These are phyloP conservation scores for Xestia sexstrigata DNA, from an alignment of 2,888 invertebrate genomes.

Conservation along the genomic window DNA sequence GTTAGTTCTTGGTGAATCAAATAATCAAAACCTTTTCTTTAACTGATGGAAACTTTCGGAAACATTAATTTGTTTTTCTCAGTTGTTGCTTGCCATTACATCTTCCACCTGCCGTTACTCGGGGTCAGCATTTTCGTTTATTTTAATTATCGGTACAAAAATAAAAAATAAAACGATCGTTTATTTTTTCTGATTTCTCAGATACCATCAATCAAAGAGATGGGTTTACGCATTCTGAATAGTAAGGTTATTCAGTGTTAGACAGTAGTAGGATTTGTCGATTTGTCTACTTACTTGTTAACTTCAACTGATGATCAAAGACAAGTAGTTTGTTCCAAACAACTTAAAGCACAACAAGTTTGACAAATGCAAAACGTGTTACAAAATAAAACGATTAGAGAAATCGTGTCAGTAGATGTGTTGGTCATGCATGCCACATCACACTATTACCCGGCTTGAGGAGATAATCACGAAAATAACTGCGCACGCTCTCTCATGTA, in stretches of 20 bases:
- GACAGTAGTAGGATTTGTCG: not conserved
- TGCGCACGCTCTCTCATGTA: conserved; percentile 74
- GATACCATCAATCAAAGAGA: conserved; percentile 49
- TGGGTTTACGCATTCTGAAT: conserved; percentile 44
- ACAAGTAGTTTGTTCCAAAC: conserved; percentile 23
- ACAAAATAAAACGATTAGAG: conserved; percentile 78
- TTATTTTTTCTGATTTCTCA: conserved; percentile 25
- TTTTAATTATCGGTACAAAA: conserved; percentile 25
- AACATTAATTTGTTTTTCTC: not conserved
- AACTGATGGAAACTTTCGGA: not conserved
- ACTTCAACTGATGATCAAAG: conserved; percentile 26
- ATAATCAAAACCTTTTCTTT: not conserved
- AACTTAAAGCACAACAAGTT: conserved; percentile 28
- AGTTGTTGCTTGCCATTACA: not conserved
- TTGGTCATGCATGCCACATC: conserved; percentile 75
- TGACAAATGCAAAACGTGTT: conserved; percentile 61
- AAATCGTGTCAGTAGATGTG: conserved; percentile 77
- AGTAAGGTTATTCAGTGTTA: conserved; percentile 28
- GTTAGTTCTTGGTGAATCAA: not conserved
- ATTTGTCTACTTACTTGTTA: not conserved
- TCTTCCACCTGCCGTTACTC: conserved; percentile 11
- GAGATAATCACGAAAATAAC: conserved; percentile 87
- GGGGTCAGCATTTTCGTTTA: conserved; percentile 37
- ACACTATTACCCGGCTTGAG: conserved; percentile 75
- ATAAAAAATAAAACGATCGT: conserved; percentile 15